These are phyloP conservation scores for Cossypha polioptera DNA, from an alignment of 2,797 vertebrate species.

Conservation along the genomic window DNA sequence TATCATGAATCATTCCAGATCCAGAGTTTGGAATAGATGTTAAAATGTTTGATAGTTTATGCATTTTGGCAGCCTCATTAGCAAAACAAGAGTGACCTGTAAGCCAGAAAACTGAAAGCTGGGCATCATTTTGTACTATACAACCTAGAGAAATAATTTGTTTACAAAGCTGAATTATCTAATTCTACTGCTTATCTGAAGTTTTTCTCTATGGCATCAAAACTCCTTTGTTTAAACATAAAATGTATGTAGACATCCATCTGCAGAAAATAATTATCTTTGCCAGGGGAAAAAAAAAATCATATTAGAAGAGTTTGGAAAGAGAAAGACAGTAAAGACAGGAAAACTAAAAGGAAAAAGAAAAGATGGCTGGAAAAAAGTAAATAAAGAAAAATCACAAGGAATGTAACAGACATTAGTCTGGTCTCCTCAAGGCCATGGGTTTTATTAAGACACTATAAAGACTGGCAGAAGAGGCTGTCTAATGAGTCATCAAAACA, in stretches of 20 bases:
- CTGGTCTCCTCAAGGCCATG: background rate
- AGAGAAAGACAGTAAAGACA: background rate
- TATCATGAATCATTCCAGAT: background rate
- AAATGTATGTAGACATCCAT: background rate
- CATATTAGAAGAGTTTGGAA: background rate
- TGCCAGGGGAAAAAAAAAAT: background rate
- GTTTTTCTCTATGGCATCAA: background rate
- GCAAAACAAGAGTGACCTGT: background rate
- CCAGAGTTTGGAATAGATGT: background rate
- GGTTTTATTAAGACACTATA: background rate
- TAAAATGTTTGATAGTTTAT: background rate
- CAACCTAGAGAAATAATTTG: background rate
- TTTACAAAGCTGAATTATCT: background rate
- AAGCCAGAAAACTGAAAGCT: background rate
- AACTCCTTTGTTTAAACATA: background rate
- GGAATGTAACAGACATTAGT: rapidly evolving
- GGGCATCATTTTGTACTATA: background rate
- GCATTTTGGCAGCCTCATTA: background rate
- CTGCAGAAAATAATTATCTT: background rate
- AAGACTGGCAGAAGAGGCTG: background rate
- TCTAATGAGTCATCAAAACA: background rate
- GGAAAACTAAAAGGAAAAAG: background rate
- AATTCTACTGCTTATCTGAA: background rate
- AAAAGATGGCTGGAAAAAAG: background rate
- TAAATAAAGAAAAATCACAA: background rate